Base-by-base conservation (phyloP, 2,888 invertebrate species). In the Drosophila cyrtoloma region DNA sequence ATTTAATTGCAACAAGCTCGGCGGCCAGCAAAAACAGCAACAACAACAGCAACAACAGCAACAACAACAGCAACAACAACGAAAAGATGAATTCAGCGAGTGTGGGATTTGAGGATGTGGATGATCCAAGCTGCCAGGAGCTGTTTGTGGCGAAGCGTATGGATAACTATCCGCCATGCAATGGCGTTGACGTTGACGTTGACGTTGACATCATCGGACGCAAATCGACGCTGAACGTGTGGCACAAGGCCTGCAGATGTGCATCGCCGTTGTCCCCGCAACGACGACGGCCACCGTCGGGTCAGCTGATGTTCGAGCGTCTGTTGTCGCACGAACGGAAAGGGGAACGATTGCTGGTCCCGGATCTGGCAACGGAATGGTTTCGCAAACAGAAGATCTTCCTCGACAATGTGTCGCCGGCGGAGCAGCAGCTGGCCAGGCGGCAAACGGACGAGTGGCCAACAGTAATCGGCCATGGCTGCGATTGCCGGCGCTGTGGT, bases 331-430 rank as follows among this genome's bases (percentile, higher is more conserved):
- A 30, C 0, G 35, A 50, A 2, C 53, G 77, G 4, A 65, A 70
- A 1, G 50, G 33, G 53, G 67, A 81, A 10, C 84, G 88, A 2
- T 33, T 89, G 28, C 51, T 91, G 12, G 87, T 87, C 19, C 87
- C 91, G 1, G 87, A 87, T 7, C 55, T 87, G 80, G 87, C 87
- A 32, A 88, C 91, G 22, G 86, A 79, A 6, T 88, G 87, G 91
- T 89, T 77, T 58, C 87, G 91, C 52, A 85, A 78, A 57, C 90
- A 91, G 35, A 91, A 86, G 50, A 6, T 52, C 5, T 79, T 71
- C 5, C 59, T 81, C 28, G 89, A 86, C 65, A 62, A 26, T 39
- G 64, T 86, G 3, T 75, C 64, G 1, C 12, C 33, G 0, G 28
- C 33, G 12, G 83, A 86, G 32, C 19, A 52, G 69, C 30, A 12